These are phyloP conservation scores for Protomyctophum bolini DNA, from an alignment of 2,113 vertebrate species.

Conservation along the genomic window DNA sequence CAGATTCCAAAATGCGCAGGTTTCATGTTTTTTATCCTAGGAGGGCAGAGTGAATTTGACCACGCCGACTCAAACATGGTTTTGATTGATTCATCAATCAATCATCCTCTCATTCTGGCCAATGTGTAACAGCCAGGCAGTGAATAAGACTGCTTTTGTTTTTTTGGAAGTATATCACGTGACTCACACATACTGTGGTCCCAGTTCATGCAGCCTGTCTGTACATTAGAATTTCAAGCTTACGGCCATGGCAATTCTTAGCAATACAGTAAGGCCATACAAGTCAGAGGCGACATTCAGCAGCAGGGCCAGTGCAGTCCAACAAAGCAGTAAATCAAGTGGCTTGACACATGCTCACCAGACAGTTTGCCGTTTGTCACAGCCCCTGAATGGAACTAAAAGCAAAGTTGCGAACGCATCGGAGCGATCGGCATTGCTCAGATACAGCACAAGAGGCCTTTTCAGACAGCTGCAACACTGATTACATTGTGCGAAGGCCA, in stretches of 20 bases:
- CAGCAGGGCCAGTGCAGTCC: slow-evolving; percentile 65
- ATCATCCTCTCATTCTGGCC: slow-evolving; percentile 39
- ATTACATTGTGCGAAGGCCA: slow-evolving; percentile 78
- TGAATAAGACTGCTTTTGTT: slow-evolving; percentile 61
- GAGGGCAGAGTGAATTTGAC: slow-evolving; percentile 15
- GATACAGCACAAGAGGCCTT: slow-evolving; percentile 77
- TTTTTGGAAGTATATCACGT: slow-evolving; percentile 38
- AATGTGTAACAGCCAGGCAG: slow-evolving; percentile 34
- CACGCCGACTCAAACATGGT: slow-evolving; percentile 30
- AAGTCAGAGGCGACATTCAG: slow-evolving; percentile 63
- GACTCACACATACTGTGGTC: slow-evolving; percentile 48
- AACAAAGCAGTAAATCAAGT: slow-evolving; percentile 81
- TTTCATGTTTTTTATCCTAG: slow-evolving; percentile 19
- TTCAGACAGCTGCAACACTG: slow-evolving; percentile 80
- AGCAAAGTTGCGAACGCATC: slow-evolving; percentile 72
- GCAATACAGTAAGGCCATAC: slow-evolving; percentile 66
- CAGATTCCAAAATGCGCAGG: slow-evolving; percentile 5
- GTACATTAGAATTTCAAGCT: slow-evolving; percentile 76
- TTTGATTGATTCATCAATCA: slow-evolving; percentile 44
- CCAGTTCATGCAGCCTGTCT: slow-evolving; percentile 57
- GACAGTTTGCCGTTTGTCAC: slow-evolving; percentile 80
- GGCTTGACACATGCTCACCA: slow-evolving; percentile 76
- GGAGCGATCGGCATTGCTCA: slow-evolving; percentile 73
- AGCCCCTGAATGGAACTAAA: slow-evolving; percentile 77
- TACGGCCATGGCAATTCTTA: slow-evolving; percentile 71